These are phyloP conservation scores for Colinus virginianus DNA, from an alignment of 2,113 vertebrate genomes.

Conservation along the genomic window DNA sequence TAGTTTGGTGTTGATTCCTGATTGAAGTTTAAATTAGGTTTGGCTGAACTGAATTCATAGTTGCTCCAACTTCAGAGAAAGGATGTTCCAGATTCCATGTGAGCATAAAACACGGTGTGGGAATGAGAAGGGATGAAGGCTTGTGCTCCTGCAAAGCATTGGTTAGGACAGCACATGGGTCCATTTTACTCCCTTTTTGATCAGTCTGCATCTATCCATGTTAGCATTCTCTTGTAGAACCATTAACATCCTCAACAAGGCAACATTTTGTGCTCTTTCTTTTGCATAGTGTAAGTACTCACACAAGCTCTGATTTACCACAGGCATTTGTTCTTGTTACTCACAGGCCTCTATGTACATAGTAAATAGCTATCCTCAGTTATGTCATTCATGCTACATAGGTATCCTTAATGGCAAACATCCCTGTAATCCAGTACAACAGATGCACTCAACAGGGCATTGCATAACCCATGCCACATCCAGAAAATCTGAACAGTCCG, in stretches of 20 bases:
- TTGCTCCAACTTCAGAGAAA: neutral
- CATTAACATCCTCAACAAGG: neutral
- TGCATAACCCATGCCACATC: neutral
- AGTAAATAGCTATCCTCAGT: neutral
- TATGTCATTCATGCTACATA: neutral
- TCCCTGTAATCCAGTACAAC: neutral
- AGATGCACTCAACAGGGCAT: neutral
- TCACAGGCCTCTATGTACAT: neutral
- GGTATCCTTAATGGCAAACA: neutral
- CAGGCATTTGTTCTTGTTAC: neutral
- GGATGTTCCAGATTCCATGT: neutral
- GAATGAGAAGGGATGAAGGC: neutral
- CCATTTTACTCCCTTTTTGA: neutral
- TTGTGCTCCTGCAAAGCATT: accelerated
- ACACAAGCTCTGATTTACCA: neutral
- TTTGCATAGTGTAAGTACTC: neutral
- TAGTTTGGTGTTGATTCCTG: constrained; percentile 25
- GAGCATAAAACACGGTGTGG: neutral
- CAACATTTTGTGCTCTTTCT: neutral
- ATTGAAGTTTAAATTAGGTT: constrained; percentile 31
- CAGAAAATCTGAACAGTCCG: neutral
- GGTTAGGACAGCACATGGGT: neutral
- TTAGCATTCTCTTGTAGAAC: neutral
- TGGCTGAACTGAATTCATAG: constrained; percentile 9
- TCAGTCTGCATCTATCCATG: neutral